Percentiles rank a stretch among this genome's conserved stretches.
Conservation (phyloP, 2,113 vertebrate genomes). For the Aptenodytes forsteri region DNA sequence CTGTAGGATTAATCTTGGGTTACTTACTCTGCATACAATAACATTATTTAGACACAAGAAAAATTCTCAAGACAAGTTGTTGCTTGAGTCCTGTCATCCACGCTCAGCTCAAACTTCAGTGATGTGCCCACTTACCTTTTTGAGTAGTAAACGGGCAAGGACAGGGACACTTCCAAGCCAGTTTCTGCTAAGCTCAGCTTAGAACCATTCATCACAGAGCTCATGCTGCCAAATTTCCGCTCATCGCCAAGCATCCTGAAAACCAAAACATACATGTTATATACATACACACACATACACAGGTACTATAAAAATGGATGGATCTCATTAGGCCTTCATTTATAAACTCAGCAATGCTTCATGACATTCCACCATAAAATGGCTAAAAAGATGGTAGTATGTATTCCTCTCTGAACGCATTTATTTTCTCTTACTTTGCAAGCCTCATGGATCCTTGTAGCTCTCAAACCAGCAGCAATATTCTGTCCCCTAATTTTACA, state of each 20-base stretch:
- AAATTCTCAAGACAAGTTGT: not conserved
- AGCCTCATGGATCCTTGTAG: not conserved
- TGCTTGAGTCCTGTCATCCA: not conserved
- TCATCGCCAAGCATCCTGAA: not conserved
- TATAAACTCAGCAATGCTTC: not conserved
- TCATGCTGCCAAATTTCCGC: not conserved
- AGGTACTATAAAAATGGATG: not conserved
- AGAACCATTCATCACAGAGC: not conserved
- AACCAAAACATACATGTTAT: not conserved
- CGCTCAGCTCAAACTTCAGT: not conserved
- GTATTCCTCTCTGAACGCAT: not conserved
- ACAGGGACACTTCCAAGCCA: not conserved
- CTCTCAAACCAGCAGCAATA: not conserved
- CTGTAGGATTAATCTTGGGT: not conserved
- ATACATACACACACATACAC: accelerated
- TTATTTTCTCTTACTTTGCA: not conserved
- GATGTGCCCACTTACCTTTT: not conserved
- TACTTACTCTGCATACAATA: not conserved
- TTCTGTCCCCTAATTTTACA: not conserved
- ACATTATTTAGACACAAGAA: not conserved
- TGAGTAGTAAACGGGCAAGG: accelerated
- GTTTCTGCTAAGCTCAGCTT: not conserved
- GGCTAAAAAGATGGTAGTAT: not conserved
- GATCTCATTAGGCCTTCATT: not conserved
- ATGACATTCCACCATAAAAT: not conserved